Evolutionary conservation across 2,888 invertebrate species (phyloP), one percentile per base, ranked within the genome.

Genomic region (Sclerodermus sp.): DNA sequence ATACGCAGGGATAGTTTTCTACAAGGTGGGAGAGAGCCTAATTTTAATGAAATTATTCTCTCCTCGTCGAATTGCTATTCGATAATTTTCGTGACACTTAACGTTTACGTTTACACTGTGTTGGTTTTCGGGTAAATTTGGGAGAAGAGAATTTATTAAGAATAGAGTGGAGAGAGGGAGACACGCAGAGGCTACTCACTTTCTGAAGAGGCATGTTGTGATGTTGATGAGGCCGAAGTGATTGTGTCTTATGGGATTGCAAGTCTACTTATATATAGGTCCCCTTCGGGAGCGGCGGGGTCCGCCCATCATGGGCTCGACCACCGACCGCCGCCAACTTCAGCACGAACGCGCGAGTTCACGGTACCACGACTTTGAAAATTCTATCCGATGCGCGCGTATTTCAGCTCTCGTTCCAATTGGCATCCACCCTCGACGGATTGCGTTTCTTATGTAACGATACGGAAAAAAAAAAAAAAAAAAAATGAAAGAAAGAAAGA

Each of bases 191-290:
- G 42, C 40, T 65, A 74, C 76, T 76, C 65, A 76, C 76, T 51
- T 64, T 3, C 4, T 23, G 60, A 63, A 62, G 60, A 60, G 61
- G 67, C 76, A 76, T 76, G 66, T 57, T 58, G 60, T 42, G 64
- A 60, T 50, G 67, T 51, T 58, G 67, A 68, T 65, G 71, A 66
- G 65, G 64, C 71, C 60, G 59, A 62, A 62, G 64, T 64, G 69
- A 67, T 71, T 71, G 71, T 68, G 63, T n/a, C n/a, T 71, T 75
- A 66, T 68, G 70, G 69, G 68, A 73, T 77, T 70, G 68, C 62
- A 60, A 64, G 67, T 68, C 69, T 67, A 68, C 73, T 74, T 74
- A 74, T 74, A n/a, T n/a, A 76, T 76, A 77, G 76, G 69, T 66
- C 68, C 73, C 70, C 69, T 60, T 70, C 67, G 73, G 73, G 74